Evolutionary conservation across 2,113 vertebrate genomes (phyloP).

Genomic region (Piaya cayana): DNA sequence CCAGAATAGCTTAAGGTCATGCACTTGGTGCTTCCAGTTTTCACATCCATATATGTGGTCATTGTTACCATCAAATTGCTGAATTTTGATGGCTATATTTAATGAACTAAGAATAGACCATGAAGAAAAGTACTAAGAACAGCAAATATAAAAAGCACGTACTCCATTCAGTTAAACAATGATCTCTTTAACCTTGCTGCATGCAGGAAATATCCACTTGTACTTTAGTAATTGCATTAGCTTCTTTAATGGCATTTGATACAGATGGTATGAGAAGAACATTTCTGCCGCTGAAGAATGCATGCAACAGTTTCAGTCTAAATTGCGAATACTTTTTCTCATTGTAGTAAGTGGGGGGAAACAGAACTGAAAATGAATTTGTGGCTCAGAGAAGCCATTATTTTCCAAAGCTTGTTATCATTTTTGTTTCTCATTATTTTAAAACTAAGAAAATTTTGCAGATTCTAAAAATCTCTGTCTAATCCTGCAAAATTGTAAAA

Average conservation of each 20-base stretch:
- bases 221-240: constrained; percentile 68
- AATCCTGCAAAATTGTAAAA: background rate
- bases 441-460: background rate
- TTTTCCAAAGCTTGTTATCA: background rate
- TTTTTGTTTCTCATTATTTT: background rate
- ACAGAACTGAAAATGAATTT: background rate
- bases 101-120: constrained; percentile 52
- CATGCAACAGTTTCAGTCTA: constrained; percentile 20
- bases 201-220: constrained; percentile 66
- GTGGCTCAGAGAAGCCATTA: background rate
- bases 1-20: constrained; percentile 81
- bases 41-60: constrained; percentile 77
- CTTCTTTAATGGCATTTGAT: constrained; percentile 61
- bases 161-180: constrained; percentile 29
- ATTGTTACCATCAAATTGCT: constrained; percentile 75
- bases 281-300: constrained; percentile 45
- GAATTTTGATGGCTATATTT: constrained; percentile 76
- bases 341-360: background rate
- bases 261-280: constrained; percentile 45
- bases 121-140: constrained; percentile 46
- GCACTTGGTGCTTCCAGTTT: constrained; percentile 65
- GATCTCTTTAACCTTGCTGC: constrained; percentile 62
- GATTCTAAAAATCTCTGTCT: background rate
- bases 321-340: constrained; percentile 12
- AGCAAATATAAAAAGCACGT: background rate